Evolutionary conservation across 2,888 invertebrate species (phyloP).

Genomic region (Phyllotreta cruciferae): DNA sequence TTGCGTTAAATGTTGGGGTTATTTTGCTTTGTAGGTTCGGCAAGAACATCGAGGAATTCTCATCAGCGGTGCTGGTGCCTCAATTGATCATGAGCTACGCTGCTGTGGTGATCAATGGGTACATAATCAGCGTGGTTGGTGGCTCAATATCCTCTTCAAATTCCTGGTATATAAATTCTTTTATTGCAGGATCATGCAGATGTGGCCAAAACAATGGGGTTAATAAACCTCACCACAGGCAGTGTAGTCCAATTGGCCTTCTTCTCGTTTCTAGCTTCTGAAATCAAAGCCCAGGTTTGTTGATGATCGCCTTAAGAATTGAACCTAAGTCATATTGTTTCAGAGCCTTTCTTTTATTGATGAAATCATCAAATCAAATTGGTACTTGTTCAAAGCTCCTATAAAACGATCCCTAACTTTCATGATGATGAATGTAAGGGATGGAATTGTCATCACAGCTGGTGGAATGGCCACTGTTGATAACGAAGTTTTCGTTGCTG

Average conservation of each 20-base stretch:
- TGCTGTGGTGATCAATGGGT: conserved; percentile 36
- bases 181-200: conserved; percentile 36
- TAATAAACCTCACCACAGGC: conserved; percentile 33
- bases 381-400: conserved; percentile 39
- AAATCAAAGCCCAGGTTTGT: conserved; percentile 27
- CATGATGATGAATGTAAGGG: conserved; percentile 36
- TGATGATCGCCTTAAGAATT: not conserved
- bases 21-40: conserved; percentile 41
- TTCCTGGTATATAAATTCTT: not conserved
- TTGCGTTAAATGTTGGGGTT: no score
- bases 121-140: conserved; percentile 29
- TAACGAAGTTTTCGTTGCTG: conserved; percentile 37
- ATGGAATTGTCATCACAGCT: conserved; percentile 36
- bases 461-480: conserved; percentile 37
- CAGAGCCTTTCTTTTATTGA: conserved; percentile 38
- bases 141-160: not conserved
- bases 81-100: conserved; percentile 39
- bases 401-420: conserved; percentile 36
- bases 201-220: conserved; percentile 32
- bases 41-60: conserved; percentile 32
- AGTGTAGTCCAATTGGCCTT: conserved; percentile 35
- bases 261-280: conserved; percentile 34
- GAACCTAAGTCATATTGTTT: conserved; percentile 15
- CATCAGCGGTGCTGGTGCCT: conserved; percentile 32
- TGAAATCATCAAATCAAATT: conserved; percentile 36